Base-by-base conservation (phyloP, 1,140 invertebrate genomes). In the Aplysia californica region DNA sequence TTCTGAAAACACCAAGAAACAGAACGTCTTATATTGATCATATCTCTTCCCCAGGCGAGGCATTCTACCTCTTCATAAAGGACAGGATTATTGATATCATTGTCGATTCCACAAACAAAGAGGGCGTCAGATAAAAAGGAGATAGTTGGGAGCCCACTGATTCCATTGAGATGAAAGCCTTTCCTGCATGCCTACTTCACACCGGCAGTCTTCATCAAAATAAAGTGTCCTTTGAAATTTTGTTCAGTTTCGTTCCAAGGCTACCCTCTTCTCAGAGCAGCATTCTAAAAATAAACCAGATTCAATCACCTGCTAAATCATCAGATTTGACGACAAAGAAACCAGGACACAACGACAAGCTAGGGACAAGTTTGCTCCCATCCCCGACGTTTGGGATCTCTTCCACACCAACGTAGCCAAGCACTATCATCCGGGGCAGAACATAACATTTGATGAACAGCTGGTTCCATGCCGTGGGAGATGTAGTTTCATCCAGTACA, bases 401-500 rank as follows among this genome's bases (percentile, higher is more conserved):
- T 80, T 81, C 23, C 50, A 44, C 31, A 38, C 23, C 33, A 65
- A 64, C 36, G 55, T 84, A 20, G 20, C 20, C 18, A 74, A 64
- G 41, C 65, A 75, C 55, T 82, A 82, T 59, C 68, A 75, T 0
- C 77, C 78, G 2, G 59, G 79, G 20, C 38, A 80, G 56, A 41
- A 73, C 59, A 4, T 87, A 18, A 81, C 80, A 6, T 77, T 87
- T 21, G 86, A 87, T 78, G 84, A 87, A 65, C 86, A 86, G 68
- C 75, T 87, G 56, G 68, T 85, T 35, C 71, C 78, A 20, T 85
- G 84, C 68, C 21, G 81, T 44, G 86, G 82, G 1, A 31, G 79
- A 20, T 87, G 85, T 68, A 58, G 72, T 31, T 87, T 85, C 74
- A 61, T 80, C 20, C 86, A 87, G 71, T 85, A 87, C 59, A 91